Base-by-base conservation (phyloP, 2,888 invertebrate species). In the Aplocera efformata region DNA sequence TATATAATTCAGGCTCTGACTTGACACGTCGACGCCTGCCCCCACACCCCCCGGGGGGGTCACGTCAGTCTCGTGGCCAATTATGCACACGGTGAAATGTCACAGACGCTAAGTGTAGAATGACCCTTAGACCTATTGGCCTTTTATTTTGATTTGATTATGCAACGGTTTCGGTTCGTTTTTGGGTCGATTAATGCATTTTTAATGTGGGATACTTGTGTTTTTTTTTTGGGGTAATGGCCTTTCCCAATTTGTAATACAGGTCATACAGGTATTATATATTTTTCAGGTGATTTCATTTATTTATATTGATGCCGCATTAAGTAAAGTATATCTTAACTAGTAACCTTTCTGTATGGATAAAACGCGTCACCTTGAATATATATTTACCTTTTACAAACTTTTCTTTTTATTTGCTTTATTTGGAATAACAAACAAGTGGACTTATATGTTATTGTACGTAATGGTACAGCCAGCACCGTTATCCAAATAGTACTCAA, bases 101-200 rank as follows among this genome's bases (percentile, higher is more conserved):
- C 85, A 79, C 72, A 61, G 59, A 56, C 81, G 80, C 81, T 85
- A 79, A 80, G 71, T 60, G 54, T 56, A 47, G 60, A 67, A 65
- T 85, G 88, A 88, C 86, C 88, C 83, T 83, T 75, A 85, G 69
- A 86, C 86, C 86, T 73, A 86, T 79, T 86, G 83, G 77, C 88
- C 83, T 77, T 79, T 85, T 81, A 75, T 82, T 75, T 71, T 68
- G 63, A 68, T 68, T 50, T 48, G 44, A 47, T 52, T 50, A 51
- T 43, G 64, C 61, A 60, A 52, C 11, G 22, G 10, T 48, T 48
- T 51, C 42, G 37, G 50, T 40, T 39, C 37, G 52, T 58, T 54
- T 45, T 43, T 39, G 36, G 47, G 30, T 37, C 29, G 23, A 37
- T 41, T 42, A 42, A 38, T 58, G 29, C 51, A 58, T 60, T 33